A percentile compares a stretch with the other conserved stretches of the same genome.
phyloP scores from a whole-genome alignment of 2,113 vertebrate genomes.

The Fulmarus glacialis region DNA sequence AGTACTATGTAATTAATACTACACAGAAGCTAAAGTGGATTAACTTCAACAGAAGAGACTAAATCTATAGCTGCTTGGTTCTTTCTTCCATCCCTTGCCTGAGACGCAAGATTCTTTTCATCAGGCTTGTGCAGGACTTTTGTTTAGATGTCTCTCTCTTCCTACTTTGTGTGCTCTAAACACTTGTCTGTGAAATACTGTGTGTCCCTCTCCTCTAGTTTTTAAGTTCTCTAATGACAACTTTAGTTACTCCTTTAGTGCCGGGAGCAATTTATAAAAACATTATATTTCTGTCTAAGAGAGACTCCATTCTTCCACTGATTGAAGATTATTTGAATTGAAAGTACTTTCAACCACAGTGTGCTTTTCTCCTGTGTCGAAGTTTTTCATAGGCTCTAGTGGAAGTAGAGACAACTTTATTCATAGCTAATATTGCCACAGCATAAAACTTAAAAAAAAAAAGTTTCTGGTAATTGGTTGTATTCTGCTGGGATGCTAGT shows the following conservation, averaged over 20 bases:
- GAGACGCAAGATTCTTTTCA: background rate
- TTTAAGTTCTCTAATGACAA: background rate
- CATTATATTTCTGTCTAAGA: background rate
- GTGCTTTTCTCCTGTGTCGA: background rate
- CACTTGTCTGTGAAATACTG: background rate
- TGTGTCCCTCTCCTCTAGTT: background rate
- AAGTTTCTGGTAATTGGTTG: background rate
- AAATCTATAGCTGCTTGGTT: background rate
- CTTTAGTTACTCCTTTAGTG: background rate
- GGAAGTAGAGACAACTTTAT: background rate
- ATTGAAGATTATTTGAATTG: background rate
- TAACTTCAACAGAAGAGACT: background rate
- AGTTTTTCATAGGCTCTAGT: background rate
- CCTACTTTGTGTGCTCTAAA: background rate
- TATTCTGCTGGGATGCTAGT: background rate
- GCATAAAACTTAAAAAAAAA: background rate
- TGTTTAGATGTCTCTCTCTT: background rate
- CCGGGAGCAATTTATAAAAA: background rate
- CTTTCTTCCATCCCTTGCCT: background rate
- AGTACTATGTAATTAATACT: background rate
- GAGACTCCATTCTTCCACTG: background rate
- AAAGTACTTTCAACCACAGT: background rate
- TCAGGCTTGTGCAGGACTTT: background rate
- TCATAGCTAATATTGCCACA: background rate
- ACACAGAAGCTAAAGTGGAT: background rate